A percentile compares a stretch with the other conserved stretches of the same genome.
phyloP scores from a whole-genome alignment of 1,140 invertebrate species.

The Aphaenogaster floridana region DNA sequence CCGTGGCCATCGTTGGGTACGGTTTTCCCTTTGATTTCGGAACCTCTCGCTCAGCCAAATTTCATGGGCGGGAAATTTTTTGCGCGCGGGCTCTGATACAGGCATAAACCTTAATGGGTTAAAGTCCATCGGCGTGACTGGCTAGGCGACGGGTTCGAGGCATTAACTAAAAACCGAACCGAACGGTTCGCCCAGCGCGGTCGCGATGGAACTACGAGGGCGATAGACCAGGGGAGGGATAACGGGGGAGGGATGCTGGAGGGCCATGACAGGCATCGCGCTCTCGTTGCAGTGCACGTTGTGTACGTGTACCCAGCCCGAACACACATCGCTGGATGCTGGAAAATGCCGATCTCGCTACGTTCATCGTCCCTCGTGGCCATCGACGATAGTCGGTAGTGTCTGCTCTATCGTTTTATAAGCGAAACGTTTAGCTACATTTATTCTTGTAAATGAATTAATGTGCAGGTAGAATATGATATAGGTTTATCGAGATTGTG shows the following conservation, averaged over 20 bases:
- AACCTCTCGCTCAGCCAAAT: slow-evolving; percentile 50
- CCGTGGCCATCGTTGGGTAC: slow-evolving; percentile 47
- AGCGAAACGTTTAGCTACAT: slow-evolving; percentile 59
- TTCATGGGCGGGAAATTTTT: slow-evolving; percentile 57
- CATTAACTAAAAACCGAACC: slow-evolving; percentile 70
- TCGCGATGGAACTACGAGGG: slow-evolving; percentile 53
- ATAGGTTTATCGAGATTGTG: not conserved
- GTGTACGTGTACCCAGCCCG: slow-evolving; percentile 46
- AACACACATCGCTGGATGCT: slow-evolving; percentile 61
- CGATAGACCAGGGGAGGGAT: slow-evolving; percentile 18
- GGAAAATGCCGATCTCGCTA: slow-evolving; percentile 71
- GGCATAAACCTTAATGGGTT: slow-evolving; percentile 66
- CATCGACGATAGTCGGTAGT: slow-evolving; percentile 71
- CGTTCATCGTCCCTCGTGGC: slow-evolving; percentile 74
- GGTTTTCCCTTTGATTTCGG: slow-evolving; percentile 63
- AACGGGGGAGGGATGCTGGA: slow-evolving; percentile 46
- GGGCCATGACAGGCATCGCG: slow-evolving; percentile 60
- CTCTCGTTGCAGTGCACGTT: slow-evolving; percentile 44
- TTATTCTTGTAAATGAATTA: slow-evolving; percentile 66
- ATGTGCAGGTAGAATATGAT: not conserved
- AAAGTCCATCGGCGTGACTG: slow-evolving; percentile 65
- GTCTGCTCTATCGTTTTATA: slow-evolving; percentile 62
- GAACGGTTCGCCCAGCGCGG: slow-evolving; percentile 59
- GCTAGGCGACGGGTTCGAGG: slow-evolving; percentile 60
- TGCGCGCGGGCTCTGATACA: slow-evolving; percentile 43